Evolutionary conservation across 2,888 invertebrate genomes (phyloP).

Genomic region (Epsilonema sp.): DNA sequence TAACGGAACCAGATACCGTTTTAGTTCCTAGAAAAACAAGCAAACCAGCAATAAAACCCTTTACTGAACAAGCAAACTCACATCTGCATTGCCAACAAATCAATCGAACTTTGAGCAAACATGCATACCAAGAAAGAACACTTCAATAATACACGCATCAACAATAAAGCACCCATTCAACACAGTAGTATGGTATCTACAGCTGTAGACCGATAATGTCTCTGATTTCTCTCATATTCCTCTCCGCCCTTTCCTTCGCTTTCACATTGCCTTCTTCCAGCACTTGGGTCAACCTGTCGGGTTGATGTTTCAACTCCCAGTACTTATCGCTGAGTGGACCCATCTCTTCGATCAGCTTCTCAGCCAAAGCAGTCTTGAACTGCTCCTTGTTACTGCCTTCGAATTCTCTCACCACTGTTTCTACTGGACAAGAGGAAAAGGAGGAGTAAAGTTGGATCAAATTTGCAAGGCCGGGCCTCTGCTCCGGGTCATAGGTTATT

Average conservation of each 20-base stretch:
- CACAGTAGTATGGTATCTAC: too few relatives aligned
- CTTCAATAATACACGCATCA: too few relatives aligned
- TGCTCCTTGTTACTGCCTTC: slow-evolving; percentile 49
- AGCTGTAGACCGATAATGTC: background rate
- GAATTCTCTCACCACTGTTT: slow-evolving; percentile 48
- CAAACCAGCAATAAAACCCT: too few relatives aligned
- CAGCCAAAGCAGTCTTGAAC: slow-evolving; percentile 53
- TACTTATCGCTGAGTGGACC: slow-evolving; percentile 48
- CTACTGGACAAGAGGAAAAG: slow-evolving; percentile 44
- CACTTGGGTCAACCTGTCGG: slow-evolving; percentile 43
- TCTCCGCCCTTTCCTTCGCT: background rate
- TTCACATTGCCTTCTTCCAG: slow-evolving; percentile 28
- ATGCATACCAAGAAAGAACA: too few relatives aligned
- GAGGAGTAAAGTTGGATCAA: slow-evolving; percentile 61
- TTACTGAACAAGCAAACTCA: too few relatives aligned
- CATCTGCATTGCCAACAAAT: too few relatives aligned
- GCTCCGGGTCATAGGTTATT: slow-evolving; percentile 55
- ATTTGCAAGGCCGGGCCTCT: slow-evolving; percentile 70
- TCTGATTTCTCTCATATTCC: background rate
- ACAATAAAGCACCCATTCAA: too few relatives aligned
- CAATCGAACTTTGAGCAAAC: too few relatives aligned
- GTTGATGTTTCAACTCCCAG: slow-evolving; percentile 40
- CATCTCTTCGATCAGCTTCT: slow-evolving; percentile 48
- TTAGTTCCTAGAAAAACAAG: too few relatives aligned
- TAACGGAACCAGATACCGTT: too few relatives aligned